These are phyloP conservation scores for Ariopsis seemanni DNA, from an alignment of 2,113 vertebrate species.

Conservation along the genomic window DNA sequence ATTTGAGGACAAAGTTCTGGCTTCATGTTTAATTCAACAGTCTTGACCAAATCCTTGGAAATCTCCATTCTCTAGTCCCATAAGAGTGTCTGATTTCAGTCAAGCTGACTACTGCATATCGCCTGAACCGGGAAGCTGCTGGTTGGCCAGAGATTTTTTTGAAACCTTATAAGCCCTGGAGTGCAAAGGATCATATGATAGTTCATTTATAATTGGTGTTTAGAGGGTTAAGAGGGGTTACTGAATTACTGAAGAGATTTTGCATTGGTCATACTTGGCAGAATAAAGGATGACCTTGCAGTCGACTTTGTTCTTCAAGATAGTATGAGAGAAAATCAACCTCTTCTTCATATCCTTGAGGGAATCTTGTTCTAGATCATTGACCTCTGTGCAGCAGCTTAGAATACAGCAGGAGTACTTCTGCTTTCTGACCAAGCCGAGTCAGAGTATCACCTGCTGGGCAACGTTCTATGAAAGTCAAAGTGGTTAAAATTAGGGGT, in stretches of 20 bases:
- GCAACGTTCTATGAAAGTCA: neutral
- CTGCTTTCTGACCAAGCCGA: neutral
- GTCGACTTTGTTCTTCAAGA: neutral
- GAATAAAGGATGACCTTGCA: slow-evolving; percentile 54
- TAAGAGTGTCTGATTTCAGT: slow-evolving; percentile 63
- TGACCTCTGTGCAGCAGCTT: too few species aligned
- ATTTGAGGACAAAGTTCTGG: slow-evolving; percentile 19
- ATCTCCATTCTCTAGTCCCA: slow-evolving; percentile 53
- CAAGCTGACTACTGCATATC: slow-evolving; percentile 54
- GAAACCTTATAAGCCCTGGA: slow-evolving; percentile 62
- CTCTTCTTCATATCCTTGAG: neutral
- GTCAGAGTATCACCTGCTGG: slow-evolving; percentile 1
- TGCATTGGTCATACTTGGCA: slow-evolving; percentile 52
- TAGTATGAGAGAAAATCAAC: neutral
- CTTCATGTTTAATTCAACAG: slow-evolving; percentile 61
- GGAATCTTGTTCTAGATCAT: neutral
- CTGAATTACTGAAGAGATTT: slow-evolving; percentile 41
- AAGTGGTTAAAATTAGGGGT: neutral
- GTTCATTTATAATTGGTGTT: slow-evolving; percentile 59
- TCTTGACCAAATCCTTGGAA: slow-evolving; percentile 56
- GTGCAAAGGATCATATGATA: slow-evolving; percentile 57
- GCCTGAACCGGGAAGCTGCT: slow-evolving; percentile 49
- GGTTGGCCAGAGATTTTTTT: slow-evolving; percentile 53
- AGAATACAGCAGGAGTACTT: too few species aligned
- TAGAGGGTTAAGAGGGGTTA: slow-evolving; percentile 45